Conservation (phyloP, 2,888 invertebrate genomes). For the Drosophila phalerata region DNA sequence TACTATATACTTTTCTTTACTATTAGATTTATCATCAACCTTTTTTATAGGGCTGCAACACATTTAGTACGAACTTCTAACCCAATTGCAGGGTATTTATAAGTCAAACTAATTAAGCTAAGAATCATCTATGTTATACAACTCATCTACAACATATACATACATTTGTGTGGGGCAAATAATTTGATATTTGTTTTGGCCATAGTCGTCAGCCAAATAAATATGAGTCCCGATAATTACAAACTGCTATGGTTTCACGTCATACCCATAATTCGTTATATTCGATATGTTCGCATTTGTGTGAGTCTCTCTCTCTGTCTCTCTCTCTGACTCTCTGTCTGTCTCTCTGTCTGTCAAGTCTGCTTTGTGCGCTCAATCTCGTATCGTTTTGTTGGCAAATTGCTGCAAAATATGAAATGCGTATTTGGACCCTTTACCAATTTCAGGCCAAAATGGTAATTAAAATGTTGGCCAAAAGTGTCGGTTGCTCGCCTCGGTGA, state of each 20-base stretch:
- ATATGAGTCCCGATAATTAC: slow-evolving; percentile 55
- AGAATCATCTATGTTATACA: neutral
- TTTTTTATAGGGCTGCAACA: too few species aligned
- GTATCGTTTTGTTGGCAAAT: slow-evolving; percentile 58
- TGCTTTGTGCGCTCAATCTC: slow-evolving; percentile 55
- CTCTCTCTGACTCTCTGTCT: neutral
- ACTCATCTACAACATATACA: neutral
- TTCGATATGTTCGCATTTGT: slow-evolving; percentile 12
- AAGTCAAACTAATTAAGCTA: neutral
- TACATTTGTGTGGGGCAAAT: slow-evolving; percentile 15
- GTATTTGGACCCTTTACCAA: slow-evolving; percentile 30
- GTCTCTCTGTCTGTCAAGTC: slow-evolving; percentile 6
- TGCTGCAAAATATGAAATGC: slow-evolving; percentile 65
- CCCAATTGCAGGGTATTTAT: neutral
- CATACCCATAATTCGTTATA: slow-evolving; percentile 35
- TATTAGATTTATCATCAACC: too few species aligned
- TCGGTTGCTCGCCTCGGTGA: slow-evolving; percentile 48
- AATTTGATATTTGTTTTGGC: slow-evolving; percentile 26
- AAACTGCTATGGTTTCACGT: slow-evolving; percentile 48
- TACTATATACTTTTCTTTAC: too few species aligned
- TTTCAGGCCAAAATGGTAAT: slow-evolving; percentile 61
- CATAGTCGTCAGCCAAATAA: slow-evolving; percentile 44
- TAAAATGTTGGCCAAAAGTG: slow-evolving; percentile 71
- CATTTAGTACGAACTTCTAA: neutral
- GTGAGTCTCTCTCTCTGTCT: slow-evolving; percentile 3